These are phyloP conservation scores for Coenonympha glycerion DNA, from an alignment of 2,888 invertebrate genomes.

Conservation along the genomic window DNA sequence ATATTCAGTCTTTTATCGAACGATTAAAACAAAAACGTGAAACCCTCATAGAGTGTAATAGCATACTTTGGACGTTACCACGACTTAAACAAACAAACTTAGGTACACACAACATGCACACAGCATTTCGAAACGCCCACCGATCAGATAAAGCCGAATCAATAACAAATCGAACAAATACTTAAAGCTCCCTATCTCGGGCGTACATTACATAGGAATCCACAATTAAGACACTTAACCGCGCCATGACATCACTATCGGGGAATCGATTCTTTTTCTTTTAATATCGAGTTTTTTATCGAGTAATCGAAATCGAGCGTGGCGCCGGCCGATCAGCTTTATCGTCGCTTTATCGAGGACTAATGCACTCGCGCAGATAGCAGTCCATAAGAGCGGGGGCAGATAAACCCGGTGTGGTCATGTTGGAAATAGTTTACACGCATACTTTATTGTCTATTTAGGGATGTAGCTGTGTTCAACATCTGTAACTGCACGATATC, in stretches of 20 bases:
- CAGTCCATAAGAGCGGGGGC: conserved; percentile 69
- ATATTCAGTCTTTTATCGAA: no score
- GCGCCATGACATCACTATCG: conserved; percentile 70
- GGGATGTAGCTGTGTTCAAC: conserved; percentile 35
- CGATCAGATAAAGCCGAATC: not conserved
- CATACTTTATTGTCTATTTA: conserved; percentile 59
- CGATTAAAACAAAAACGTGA: no score
- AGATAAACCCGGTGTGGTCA: conserved; percentile 73
- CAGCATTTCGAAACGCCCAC: not conserved
- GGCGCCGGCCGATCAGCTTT: conserved; percentile 73
- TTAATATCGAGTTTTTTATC: no score
- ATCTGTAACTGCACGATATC: not conserved
- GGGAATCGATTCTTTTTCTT: conserved; percentile 66
- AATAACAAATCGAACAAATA: conserved; percentile 20
- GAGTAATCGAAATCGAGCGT: conserved; percentile 68
- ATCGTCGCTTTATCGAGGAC: conserved; percentile 72
- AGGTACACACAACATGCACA: not conserved
- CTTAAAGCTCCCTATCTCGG: conserved; percentile 17
- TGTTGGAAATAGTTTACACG: conserved; percentile 75
- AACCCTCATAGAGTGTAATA: no score
- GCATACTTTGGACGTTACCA: not conserved
- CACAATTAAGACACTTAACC: conserved; percentile 66
- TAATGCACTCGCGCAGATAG: conserved; percentile 73
- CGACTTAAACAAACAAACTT: not conserved
- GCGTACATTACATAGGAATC: conserved; percentile 53